Base-by-base conservation (phyloP, 2,797 vertebrate species). In the Gymnopithys bicolor region DNA sequence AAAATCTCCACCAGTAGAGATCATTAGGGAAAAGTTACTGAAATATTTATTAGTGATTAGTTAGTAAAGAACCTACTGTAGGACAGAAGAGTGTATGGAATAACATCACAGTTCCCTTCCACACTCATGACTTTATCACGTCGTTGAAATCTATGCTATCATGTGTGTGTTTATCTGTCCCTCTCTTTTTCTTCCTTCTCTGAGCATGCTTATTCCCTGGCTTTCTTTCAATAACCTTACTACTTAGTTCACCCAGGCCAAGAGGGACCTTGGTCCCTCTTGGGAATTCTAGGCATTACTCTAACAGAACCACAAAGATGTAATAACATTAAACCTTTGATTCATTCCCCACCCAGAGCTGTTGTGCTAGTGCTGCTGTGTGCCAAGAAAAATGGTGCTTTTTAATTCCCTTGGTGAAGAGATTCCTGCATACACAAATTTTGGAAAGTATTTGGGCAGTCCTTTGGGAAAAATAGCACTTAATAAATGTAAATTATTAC, bases 401-500 rank as follows among this genome's bases (percentile, higher is more conserved):
- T 85, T 90, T 92, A 85, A 62, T 76, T 84, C 88, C 58, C 89
- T 90, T 86, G 49, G 77, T 91, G 93, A 84, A 90, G 74, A 17
- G 56, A 95, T 89, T 94, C 89, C 74, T 94, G 83, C 75, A 53
- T 67, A 79, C 53, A 84, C 70, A 87, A 86, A 93, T 96, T 96
- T 95, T 90, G 89, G 87, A 93, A 93, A 95, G 84, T 46, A 25
- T 94, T 96, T 64, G 84, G 85, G 56, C 59, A 67, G 49, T 89
- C 87, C 93, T 94, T 86, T 71, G 94, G 91, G 95, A 93, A 89
- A 81, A 90, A 64, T 45, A 82, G 64, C 94, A 94, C 70, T 96
- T 95, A 97, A 96, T 96, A 94, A 94, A 94, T 91, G 79, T 93
- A 95, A 95, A 95, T 96, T 88, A 96, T 95, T 93, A 86, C 75